A percentile compares a stretch with the other conserved stretches of the same genome.
These are phyloP conservation scores for Brachystomella parvula DNA, from an alignment of 1,140 invertebrate genomes.

Conservation along the genomic window DNA sequence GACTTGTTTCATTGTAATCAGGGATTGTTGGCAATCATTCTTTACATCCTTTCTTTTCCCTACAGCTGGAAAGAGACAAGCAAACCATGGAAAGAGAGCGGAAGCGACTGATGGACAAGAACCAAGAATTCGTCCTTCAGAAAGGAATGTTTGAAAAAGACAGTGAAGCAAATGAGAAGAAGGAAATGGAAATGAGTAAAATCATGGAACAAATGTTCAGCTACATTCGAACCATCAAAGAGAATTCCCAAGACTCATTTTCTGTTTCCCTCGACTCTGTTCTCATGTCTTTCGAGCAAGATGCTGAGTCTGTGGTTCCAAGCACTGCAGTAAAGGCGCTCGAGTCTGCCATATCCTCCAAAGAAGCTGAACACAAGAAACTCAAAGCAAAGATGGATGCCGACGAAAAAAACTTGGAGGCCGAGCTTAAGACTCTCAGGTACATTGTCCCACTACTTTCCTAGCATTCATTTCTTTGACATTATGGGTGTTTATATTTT, in stretches of 20 bases:
- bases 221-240: conserved; percentile 15
- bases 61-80: conserved; percentile 9
- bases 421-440: conserved; percentile 26
- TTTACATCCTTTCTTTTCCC: background rate
- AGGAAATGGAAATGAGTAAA: background rate
- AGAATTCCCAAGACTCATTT: conserved; percentile 15
- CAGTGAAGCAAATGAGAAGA: conserved; percentile 13
- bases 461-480: background rate
- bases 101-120: background rate
- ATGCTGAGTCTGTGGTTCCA: background rate
- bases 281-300: background rate
- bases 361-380: conserved; percentile 18
- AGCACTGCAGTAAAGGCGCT: conserved; percentile 24
- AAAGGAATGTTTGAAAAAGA: conserved; percentile 31
- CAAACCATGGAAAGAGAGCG: conserved; percentile 13
- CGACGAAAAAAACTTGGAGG: conserved; percentile 30
- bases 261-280: conserved; percentile 17
- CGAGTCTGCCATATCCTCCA: conserved; percentile 8
- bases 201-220: conserved; percentile 8
- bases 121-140: background rate
- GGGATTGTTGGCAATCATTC: background rate
- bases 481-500: background rate
- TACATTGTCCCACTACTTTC: too few relatives aligned
- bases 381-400: conserved; percentile 15
- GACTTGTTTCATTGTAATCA: background rate